Conservation (phyloP, 2,797 vertebrate genomes). For the Bradypus variegatus region DNA sequence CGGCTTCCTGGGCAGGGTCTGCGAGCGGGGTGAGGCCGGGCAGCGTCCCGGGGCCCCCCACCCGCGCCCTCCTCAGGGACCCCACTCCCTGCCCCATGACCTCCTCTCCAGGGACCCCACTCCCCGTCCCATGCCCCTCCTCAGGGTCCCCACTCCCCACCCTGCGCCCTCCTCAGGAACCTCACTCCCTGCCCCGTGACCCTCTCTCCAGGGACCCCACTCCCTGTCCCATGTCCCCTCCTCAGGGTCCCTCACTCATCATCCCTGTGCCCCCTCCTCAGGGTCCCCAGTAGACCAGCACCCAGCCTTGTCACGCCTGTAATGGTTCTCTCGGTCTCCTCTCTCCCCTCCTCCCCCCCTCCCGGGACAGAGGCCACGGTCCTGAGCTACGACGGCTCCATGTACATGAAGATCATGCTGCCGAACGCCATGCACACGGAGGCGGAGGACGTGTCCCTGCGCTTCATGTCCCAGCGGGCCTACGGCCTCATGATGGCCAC, state of each 20-base stretch:
- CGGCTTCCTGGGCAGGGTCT: slow-evolving; percentile 85
- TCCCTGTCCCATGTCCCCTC: not conserved
- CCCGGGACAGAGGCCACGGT: slow-evolving; percentile 83
- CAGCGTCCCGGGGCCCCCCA: not conserved
- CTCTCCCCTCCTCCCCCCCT: not conserved
- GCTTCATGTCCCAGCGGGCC: slow-evolving; percentile 95
- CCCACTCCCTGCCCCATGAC: not conserved
- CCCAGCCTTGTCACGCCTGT: not conserved
- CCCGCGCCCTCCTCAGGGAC: not conserved
- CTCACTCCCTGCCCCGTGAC: too few relatives aligned
- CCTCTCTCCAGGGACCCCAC: not conserved
- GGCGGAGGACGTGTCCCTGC: slow-evolving; percentile 91
- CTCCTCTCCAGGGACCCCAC: not conserved
- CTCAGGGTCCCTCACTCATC: not conserved
- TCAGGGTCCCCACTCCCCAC: not conserved
- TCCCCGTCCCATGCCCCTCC: not conserved
- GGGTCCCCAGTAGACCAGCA: not conserved
- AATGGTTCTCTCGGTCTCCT: slow-evolving; percentile 3
- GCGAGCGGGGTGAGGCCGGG: slow-evolving; percentile 82
- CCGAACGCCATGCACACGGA: slow-evolving; percentile 87
- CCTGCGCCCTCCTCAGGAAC: too few relatives aligned
- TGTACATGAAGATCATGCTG: slow-evolving; percentile 93
- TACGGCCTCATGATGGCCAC: slow-evolving; percentile 95
- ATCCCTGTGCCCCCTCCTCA: not conserved
- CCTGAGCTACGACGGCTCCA: slow-evolving; percentile 94